These are phyloP conservation scores for Pristionchus arcanus DNA, from an alignment of 2,888 invertebrate species.

Conservation along the genomic window DNA sequence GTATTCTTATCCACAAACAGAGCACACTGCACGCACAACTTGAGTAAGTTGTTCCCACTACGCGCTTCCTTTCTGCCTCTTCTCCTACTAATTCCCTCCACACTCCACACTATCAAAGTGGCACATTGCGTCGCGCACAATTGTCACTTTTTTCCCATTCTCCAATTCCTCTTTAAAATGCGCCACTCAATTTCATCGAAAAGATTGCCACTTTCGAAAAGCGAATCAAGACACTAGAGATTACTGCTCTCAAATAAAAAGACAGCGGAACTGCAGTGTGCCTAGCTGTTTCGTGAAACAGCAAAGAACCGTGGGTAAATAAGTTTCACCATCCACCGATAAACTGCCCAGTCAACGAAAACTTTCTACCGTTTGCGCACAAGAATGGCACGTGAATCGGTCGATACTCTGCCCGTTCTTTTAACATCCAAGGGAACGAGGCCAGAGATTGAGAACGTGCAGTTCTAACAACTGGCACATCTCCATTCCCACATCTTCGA, in stretches of 20 bases:
- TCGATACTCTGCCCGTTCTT: background rate
- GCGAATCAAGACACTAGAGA: background rate
- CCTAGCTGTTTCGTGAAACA: background rate
- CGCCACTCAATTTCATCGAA: background rate
- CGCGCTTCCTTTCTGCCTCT: background rate
- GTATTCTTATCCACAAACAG: background rate
- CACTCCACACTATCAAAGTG: slow-evolving; percentile 1
- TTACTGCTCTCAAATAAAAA: background rate
- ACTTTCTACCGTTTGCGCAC: slow-evolving; percentile 6
- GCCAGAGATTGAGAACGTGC: background rate
- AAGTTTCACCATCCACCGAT: background rate
- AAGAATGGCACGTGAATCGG: background rate
- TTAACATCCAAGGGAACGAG: background rate
- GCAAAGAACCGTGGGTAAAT: background rate
- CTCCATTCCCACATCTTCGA: background rate
- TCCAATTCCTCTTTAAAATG: too few species aligned
- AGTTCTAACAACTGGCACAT: background rate
- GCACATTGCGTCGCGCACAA: slow-evolving; percentile 12
- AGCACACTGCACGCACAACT: background rate
- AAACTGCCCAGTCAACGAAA: background rate
- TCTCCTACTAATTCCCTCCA: background rate
- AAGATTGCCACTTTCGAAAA: background rate
- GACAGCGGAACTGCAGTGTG: background rate
- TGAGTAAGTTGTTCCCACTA: background rate
- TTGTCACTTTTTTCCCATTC: background rate